Percentiles rank a stretch among this genome's conserved stretches.
These are phyloP conservation scores for Drosophila nikananu DNA, from an alignment of 1,140 invertebrate genomes.

Conservation along the genomic window DNA sequence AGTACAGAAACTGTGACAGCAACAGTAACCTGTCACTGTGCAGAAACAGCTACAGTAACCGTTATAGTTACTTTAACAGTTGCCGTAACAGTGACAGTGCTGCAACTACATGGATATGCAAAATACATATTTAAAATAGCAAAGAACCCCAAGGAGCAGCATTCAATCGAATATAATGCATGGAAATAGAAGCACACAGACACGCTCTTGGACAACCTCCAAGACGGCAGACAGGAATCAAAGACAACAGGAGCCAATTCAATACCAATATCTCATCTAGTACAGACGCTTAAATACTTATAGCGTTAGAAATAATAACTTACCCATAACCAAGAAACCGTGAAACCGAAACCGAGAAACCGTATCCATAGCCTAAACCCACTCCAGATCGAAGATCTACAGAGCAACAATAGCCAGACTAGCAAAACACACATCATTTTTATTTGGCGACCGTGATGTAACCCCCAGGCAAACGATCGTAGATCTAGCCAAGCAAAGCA, in stretches of 20 bases:
- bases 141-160: slow-evolving; percentile 25
- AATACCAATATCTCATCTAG: slow-evolving; percentile 53
- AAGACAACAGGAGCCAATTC: slow-evolving; percentile 15
- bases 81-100: neutral
- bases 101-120: slow-evolving; percentile 48
- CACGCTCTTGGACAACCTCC: slow-evolving; percentile 2
- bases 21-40: slow-evolving; percentile 2
- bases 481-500: slow-evolving; percentile 6
- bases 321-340: slow-evolving; percentile 2
- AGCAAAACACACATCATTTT: slow-evolving; percentile 8
- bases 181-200: slow-evolving; percentile 30
- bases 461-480: slow-evolving; percentile 5
- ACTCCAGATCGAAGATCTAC: slow-evolving; percentile 9
- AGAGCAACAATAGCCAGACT: slow-evolving; percentile 1
- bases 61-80: slow-evolving; percentile 2
- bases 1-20: neutral
- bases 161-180: slow-evolving; percentile 32
- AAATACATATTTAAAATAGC: slow-evolving; percentile 51
- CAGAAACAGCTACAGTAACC: slow-evolving; percentile 4
- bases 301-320: slow-evolving; percentile 48
- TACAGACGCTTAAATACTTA: slow-evolving; percentile 40
- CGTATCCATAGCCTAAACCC: slow-evolving; percentile 22
- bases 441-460: slow-evolving; percentile 23
- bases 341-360: neutral
- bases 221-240: slow-evolving; percentile 22